A percentile compares a stretch with the other conserved stretches of the same genome.
phyloP scores from a whole-genome alignment of 2,888 invertebrate genomes.

The Watsonalla binaria region DNA sequence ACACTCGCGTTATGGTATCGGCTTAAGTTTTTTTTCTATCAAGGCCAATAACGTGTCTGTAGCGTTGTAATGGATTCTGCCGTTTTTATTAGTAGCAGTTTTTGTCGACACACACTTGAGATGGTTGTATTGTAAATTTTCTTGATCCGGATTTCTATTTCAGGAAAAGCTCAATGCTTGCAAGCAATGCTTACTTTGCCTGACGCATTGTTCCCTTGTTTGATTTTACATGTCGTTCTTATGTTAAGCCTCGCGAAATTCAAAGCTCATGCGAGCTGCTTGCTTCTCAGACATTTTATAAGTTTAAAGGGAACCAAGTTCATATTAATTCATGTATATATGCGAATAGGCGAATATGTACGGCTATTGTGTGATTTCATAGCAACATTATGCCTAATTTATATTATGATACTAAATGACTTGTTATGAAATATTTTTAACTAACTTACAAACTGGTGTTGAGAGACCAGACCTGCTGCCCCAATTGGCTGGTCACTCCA shows the following conservation, averaged over 20 bases:
- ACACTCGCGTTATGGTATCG: constrained; percentile 48
- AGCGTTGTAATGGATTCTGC: constrained; percentile 25
- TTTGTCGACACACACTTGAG: constrained; percentile 15
- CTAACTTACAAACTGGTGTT: constrained; percentile 34
- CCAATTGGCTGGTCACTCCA: constrained; percentile 57
- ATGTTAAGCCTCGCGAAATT: constrained; percentile 17
- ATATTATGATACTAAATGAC: constrained; percentile 6
- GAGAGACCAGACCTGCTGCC: constrained; percentile 46
- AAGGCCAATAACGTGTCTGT: constrained; percentile 50
- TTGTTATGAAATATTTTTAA: constrained; percentile 12
- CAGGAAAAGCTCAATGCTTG: constrained; percentile 8
- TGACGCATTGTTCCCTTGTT: constrained; percentile 14
- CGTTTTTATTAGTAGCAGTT: constrained; percentile 17
- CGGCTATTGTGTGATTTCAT: background rate
- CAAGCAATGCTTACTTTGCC: constrained; percentile 7
- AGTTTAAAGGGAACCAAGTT: background rate
- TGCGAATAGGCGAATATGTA: background rate
- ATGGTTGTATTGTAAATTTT: background rate
- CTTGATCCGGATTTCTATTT: background rate
- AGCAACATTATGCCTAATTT: background rate
- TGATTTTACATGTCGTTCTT: constrained; percentile 1
- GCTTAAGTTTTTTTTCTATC: constrained; percentile 51
- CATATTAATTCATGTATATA: background rate
- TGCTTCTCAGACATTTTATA: background rate
- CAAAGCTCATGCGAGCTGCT: background rate